Evolutionary conservation across 2,888 invertebrate genomes (phyloP), one percentile per base, ranked within the genome.

Genomic region (Cyclophora punctaria): DNA sequence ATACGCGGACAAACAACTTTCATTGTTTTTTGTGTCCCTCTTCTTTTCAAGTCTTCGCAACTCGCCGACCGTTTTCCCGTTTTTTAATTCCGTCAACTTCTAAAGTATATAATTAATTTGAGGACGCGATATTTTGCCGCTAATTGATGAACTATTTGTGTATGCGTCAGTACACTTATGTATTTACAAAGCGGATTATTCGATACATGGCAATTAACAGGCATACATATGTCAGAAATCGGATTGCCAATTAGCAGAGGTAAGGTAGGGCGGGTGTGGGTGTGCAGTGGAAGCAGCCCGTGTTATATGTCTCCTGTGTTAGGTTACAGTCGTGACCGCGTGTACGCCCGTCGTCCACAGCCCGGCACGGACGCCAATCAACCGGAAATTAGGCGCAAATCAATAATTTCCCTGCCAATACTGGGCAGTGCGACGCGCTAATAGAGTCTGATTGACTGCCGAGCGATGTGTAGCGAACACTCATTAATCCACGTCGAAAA

Each of bases 321-420:
- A 56, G 59, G 62, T 64, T 59, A 63, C 62, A 63, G 57, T 67
- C 52, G 56, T 69, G 73, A 82, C 83, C 83, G 72, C 81, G 75
- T 66, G 46, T 66, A 76, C 83, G 78, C 82, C 82, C 73, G 63
- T 64, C 66, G 71, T 73, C 78, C 71, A 63, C 70, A 70, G 67
- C 60, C 62, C 51, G 69, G 61, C 72, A 56, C 50, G 60, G 67
- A 59, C 67, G 68, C 65, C 72, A 66, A 73, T 74, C 74, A 71
- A 58, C 72, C 83, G 86, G 86, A 87, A 78, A 87, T 87, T 85
- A 83, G 79, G 68, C 67, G 63, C 81, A 76, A 85, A 83, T 86
- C 86, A 78, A 85, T 86, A 84, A 87, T 85, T 85, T 86, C 85
- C 82, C 71, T 63, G 63, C 67, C 68, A 68, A 66, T 67, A 68